These are phyloP conservation scores for Nephrotoma guestfalica DNA, from an alignment of 2,888 invertebrate genomes.

Conservation along the genomic window DNA sequence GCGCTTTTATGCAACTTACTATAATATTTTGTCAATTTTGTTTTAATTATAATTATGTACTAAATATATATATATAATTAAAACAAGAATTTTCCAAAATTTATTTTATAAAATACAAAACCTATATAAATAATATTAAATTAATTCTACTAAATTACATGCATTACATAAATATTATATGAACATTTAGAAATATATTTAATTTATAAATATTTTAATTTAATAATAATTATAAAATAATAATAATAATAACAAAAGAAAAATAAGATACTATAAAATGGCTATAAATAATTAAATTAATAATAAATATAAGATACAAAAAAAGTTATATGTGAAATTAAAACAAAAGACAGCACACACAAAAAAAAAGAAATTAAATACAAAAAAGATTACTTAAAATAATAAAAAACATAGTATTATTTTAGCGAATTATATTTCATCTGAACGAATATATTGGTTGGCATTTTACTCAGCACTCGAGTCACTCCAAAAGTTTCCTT, in stretches of 20 bases:
- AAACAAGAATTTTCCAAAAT: not conserved
- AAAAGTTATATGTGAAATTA: not conserved
- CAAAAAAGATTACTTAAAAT: not conserved
- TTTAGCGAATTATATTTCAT: not conserved
- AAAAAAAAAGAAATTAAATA: not conserved
- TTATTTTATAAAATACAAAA: not conserved
- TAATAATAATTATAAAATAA: not conserved
- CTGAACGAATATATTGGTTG: too few species aligned
- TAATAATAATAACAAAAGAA: not conserved
- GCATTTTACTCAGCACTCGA: too few species aligned
- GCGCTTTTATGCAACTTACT: not conserved
- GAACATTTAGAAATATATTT: not conserved
- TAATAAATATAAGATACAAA: not conserved
- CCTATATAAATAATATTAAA: not conserved
- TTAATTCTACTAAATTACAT: not conserved
- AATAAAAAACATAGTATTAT: not conserved
- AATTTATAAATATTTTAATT: not conserved
- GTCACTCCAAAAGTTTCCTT: too few species aligned
- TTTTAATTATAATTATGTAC: not conserved
- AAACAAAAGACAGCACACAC: not conserved
- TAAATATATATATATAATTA: not conserved
- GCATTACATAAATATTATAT: not conserved
- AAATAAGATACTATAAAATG: not conserved
- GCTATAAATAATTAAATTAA: not conserved
- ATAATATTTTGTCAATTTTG: not conserved